Base-by-base conservation (phyloP, 2,888 invertebrate genomes). In the Drosophila cracens region DNA sequence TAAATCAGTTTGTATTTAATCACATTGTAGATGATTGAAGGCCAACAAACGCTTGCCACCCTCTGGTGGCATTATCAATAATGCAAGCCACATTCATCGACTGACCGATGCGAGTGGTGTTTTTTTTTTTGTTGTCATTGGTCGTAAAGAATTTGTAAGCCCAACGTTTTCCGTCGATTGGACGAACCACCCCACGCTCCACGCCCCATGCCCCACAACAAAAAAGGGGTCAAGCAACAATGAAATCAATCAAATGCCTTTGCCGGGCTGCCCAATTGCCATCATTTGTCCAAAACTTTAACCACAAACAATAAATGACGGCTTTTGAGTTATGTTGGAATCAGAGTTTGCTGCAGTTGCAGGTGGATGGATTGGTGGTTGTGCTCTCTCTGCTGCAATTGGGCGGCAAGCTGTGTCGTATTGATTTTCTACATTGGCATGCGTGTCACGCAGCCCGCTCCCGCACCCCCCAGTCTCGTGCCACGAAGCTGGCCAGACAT, bases 361-460 rank as follows among this genome's bases (percentile, higher is more conserved):
- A 33, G 18, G 0, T n/a, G 40, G 1, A 36, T n/a, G 13, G 1
- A 34, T 51, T 11, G 13, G 40, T 13, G 49, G 11, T 29, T 18
- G 21, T 21, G 33, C 7, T 13, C 18, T 51, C 33, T 11, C 2
- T 69, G 38, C 36, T 75, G 75, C 74, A 75, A 70, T 74, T 53
- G 57, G 59, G 59, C 54, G 51, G 34, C 64, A 46, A 16, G 61
- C 21, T 70, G 48, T 80, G 31, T 34, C 4, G 13, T 81, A 81
- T 81, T 81, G 81, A 81, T 81, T 81, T 81, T 78, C 57, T 63
- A 58, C 71, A 63, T 67, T 53, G 70, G 52, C 73, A 81, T 81
- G 73, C 81, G 81, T 81, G 81, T 74, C 80, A 80, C 76, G 79
- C 76, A 49, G 49, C n/a, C 52, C 51, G 21, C 38, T 54, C 25